A percentile compares a stretch with the other conserved stretches of the same genome.
phyloP scores from a whole-genome alignment of 2,113 vertebrate species.

The Psephotus haematonotus region DNA sequence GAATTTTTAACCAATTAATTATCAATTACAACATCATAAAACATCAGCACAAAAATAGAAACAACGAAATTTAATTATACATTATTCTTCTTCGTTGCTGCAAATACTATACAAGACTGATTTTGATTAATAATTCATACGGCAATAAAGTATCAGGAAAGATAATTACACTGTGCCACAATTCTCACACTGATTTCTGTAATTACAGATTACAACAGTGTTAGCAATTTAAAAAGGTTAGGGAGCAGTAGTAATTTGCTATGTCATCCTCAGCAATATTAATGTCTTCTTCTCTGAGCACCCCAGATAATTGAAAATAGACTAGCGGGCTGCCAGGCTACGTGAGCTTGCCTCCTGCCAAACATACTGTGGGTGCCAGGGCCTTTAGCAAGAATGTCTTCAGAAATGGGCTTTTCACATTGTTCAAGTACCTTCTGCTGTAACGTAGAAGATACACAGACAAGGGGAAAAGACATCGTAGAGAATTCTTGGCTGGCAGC shows the following conservation, averaged over 20 bases:
- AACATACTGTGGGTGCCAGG: background rate
- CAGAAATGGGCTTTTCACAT: conserved; percentile 37
- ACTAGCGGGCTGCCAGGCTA: conserved; percentile 57
- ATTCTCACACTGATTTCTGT: conserved; percentile 85
- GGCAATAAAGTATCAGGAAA: conserved; percentile 84
- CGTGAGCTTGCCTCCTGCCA: conserved; percentile 40
- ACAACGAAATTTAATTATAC: conserved; percentile 85
- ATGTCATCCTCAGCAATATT: conserved; percentile 81
- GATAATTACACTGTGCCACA: conserved; percentile 84
- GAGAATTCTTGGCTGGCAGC: background rate
- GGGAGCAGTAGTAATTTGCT: conserved; percentile 80
- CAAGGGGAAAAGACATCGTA: background rate
- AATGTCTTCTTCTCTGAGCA: conserved; percentile 72
- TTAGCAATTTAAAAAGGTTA: conserved; percentile 86
- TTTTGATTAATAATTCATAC: conserved; percentile 89
- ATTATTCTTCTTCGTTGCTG: conserved; percentile 80
- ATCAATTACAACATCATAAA: conserved; percentile 85
- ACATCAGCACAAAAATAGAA: conserved; percentile 83
- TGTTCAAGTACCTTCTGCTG: conserved; percentile 27
- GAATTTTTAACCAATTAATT: conserved; percentile 84
- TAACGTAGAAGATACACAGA: background rate
- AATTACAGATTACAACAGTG: conserved; percentile 86
- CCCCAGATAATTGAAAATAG: conserved; percentile 77
- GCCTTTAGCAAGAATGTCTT: conserved; percentile 38
- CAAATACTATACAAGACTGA: conserved; percentile 86